phyloP scores from a whole-genome alignment of 2,888 invertebrate species.

The Stegophylla sp. region DNA sequence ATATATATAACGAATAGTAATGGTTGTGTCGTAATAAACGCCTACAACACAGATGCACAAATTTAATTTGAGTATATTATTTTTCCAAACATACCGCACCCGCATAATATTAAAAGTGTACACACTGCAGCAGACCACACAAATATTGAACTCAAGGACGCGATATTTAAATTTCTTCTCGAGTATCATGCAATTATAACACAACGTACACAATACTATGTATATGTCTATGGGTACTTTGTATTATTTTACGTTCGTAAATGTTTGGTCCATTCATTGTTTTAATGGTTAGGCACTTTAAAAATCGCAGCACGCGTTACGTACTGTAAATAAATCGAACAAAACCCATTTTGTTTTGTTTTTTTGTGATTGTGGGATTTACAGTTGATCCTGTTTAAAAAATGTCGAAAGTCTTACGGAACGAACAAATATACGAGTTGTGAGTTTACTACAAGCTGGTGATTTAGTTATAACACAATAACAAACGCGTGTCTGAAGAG shows the following conservation, averaged over 20 bases:
- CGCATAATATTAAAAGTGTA: constrained; percentile 3
- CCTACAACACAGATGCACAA: neutral
- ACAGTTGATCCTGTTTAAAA: too few relatives aligned
- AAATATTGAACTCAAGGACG: constrained; percentile 35
- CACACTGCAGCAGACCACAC: neutral
- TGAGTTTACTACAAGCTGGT: too few relatives aligned
- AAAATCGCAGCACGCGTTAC: too few relatives aligned
- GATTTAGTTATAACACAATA: too few relatives aligned
- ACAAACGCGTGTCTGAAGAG: too few relatives aligned
- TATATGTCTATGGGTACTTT: neutral
- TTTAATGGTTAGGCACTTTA: too few relatives aligned
- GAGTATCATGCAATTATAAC: constrained; percentile 4
- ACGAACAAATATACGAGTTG: too few relatives aligned
- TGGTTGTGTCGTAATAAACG: constrained; percentile 2
- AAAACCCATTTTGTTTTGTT: too few relatives aligned
- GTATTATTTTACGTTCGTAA: constrained; percentile 2
- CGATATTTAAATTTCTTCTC: constrained; percentile 24
- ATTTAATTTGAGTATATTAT: constrained; percentile 16
- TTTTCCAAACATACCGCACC: constrained; percentile 15
- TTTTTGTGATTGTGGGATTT: too few relatives aligned
- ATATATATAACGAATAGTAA: neutral
- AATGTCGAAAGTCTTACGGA: too few relatives aligned
- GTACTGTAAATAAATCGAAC: too few relatives aligned
- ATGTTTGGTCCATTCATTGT: neutral
- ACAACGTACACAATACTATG: too few relatives aligned